phyloP scores from a whole-genome alignment of 2,888 invertebrate species.

The Hirtodrosophila confusa region DNA sequence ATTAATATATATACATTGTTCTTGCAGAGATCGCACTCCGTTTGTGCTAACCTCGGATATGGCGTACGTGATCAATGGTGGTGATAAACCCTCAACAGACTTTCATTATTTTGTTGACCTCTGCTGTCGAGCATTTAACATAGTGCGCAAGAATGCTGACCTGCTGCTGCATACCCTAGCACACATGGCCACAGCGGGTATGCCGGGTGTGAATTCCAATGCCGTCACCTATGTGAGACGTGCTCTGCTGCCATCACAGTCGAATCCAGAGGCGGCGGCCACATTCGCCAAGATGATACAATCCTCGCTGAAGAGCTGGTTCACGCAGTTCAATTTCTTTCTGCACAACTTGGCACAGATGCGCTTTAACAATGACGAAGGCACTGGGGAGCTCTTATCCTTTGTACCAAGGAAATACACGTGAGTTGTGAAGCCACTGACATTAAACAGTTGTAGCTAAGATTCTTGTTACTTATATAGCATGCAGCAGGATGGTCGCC shows the following conservation, averaged over 20 bases:
- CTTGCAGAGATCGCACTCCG: constrained; percentile 95
- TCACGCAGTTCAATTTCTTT: constrained; percentile 99
- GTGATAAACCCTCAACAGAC: constrained; percentile 95
- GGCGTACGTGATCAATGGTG: constrained; percentile 99
- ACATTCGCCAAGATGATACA: constrained; percentile 98
- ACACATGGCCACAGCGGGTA: constrained; percentile 86
- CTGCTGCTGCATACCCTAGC: constrained; percentile 95
- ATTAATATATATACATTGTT: background rate
- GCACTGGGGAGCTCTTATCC: constrained; percentile 91
- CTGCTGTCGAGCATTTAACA: constrained; percentile 98
- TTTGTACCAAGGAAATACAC: constrained; percentile 97
- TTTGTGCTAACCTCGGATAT: constrained; percentile 99
- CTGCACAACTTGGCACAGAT: constrained; percentile 98
- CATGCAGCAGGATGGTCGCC: constrained; percentile 94
- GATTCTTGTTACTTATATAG: constrained; percentile 84
- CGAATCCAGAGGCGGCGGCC: constrained; percentile 98
- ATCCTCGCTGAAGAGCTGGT: constrained; percentile 95
- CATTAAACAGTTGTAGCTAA: too few species aligned
- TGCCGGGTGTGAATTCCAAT: constrained; percentile 91
- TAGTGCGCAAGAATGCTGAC: constrained; percentile 95
- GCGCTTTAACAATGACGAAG: constrained; percentile 94
- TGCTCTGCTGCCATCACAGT: constrained; percentile 93
- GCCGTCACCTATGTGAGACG: constrained; percentile 96
- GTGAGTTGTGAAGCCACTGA: constrained; percentile 86
- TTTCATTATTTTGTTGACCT: constrained; percentile 99